phyloP scores from a whole-genome alignment of 2,113 vertebrate genomes.

The Trematocara nigrifrons region DNA sequence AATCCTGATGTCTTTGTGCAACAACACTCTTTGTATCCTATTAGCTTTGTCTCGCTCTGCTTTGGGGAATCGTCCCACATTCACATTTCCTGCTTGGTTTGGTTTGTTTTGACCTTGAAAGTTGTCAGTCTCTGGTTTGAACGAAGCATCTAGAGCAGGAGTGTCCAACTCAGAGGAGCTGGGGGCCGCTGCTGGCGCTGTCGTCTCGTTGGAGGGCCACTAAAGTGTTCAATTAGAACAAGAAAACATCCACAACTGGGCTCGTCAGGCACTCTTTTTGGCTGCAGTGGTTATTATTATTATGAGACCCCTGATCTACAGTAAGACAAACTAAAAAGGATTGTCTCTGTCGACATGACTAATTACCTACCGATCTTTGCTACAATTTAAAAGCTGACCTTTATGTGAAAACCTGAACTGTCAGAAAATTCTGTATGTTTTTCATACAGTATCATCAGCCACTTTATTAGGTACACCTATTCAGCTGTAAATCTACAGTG shows the following conservation, averaged over 20 bases:
- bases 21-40: not conserved
- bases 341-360: not conserved
- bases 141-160: not conserved
- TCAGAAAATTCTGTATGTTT: not conserved
- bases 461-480: not conserved
- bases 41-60: not conserved
- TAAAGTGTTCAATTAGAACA: not conserved
- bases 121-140: not conserved
- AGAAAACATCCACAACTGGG: not conserved
- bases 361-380: not conserved
- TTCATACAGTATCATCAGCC: not conserved
- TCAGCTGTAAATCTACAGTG: not conserved
- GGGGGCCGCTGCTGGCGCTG: not conserved
- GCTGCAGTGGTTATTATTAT: no score
- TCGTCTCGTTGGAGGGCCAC: not conserved
- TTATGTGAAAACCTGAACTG: not conserved
- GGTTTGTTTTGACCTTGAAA: not conserved
- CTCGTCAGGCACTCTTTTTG: rapidly evolving
- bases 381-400: not conserved
- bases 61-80: not conserved
- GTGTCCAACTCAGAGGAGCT: no score
- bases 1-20: not conserved
- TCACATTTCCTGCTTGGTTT: not conserved
- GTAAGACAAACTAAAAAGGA: not conserved
- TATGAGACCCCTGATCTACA: no score